Evolutionary conservation across 2,797 vertebrate genomes (phyloP).

Genomic region (Discoglossus pictus): DNA sequence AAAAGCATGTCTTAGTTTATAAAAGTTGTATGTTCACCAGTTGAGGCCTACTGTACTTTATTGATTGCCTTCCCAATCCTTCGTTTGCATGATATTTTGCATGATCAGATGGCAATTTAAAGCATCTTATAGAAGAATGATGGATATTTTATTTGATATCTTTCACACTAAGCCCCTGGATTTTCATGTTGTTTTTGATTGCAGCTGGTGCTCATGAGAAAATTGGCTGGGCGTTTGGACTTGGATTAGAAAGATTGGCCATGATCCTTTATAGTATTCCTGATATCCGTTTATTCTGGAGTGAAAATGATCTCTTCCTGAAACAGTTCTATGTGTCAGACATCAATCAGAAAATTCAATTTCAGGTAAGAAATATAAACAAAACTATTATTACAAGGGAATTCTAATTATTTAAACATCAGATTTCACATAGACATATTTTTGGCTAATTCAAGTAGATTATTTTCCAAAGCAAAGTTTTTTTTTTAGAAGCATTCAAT

Average conservation of each 20-base stretch:
- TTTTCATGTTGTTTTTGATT: slow-evolving; percentile 49
- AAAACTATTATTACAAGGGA: background rate
- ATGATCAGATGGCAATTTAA: slow-evolving; percentile 27
- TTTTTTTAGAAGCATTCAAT: no score
- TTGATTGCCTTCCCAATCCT: slow-evolving; percentile 9
- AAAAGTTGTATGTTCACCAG: background rate
- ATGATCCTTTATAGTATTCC: slow-evolving; percentile 90
- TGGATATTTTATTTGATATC: slow-evolving; percentile 23
- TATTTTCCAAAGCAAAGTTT: no score
- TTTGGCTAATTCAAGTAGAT: slow-evolving; percentile 36
- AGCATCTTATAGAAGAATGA: slow-evolving; percentile 12
- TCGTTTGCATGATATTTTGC: slow-evolving; percentile 20
- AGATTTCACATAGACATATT: background rate
- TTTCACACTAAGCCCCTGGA: slow-evolving; percentile 36
- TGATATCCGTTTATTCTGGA: slow-evolving; percentile 96
- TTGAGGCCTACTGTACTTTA: background rate
- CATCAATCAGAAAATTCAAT: slow-evolving; percentile 78
- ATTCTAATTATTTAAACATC: background rate
- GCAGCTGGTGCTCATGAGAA: slow-evolving; percentile 83
- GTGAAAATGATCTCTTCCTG: slow-evolving; percentile 84
- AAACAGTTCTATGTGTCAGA: slow-evolving; percentile 80
- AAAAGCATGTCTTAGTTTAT: background rate
- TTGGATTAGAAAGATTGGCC: slow-evolving; percentile 90
- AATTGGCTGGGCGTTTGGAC: slow-evolving; percentile 92
- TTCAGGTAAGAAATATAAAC: slow-evolving; percentile 77